Conservation (phyloP, 1,140 invertebrate species). For the Geopemphigus sp. region DNA sequence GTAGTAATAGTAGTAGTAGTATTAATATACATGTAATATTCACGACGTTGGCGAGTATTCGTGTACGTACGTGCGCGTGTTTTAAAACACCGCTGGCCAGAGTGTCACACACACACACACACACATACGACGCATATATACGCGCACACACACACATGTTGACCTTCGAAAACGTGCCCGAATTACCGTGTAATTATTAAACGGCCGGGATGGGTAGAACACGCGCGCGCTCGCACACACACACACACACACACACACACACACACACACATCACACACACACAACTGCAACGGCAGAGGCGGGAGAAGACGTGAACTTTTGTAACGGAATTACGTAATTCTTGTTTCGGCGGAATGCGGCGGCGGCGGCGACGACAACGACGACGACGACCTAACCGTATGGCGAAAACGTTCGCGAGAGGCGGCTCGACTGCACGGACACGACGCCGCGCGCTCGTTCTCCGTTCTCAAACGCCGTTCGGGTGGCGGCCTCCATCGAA, state of each 20-base stretch:
- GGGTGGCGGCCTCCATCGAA: slow-evolving; percentile 34
- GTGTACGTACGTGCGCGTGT: not conserved
- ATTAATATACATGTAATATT: not conserved
- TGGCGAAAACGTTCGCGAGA: too few species aligned
- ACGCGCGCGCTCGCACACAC: not conserved
- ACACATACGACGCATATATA: too few species aligned
- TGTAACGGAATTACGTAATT: slow-evolving; percentile 16
- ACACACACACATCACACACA: too few species aligned
- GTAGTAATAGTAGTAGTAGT: not conserved
- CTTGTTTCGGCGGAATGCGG: not conserved
- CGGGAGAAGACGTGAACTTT: not conserved
- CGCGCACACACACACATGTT: slow-evolving; percentile 3
- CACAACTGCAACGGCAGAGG: not conserved
- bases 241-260: not conserved
- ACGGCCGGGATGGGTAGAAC: not conserved
- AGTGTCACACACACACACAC: slow-evolving; percentile 16
- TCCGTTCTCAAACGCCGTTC: not conserved
- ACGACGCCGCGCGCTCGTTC: slow-evolving; percentile 1
- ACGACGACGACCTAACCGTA: not conserved
- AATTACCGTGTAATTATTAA: slow-evolving; percentile 30
- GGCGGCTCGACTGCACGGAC: too few species aligned
- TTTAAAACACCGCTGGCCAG: slow-evolving; percentile 30
- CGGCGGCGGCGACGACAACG: not conserved
- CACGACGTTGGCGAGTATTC: not conserved
- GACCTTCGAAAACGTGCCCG: slow-evolving; percentile 32